Evolutionary conservation across 2,113 vertebrate species (phyloP), one percentile per base, ranked within the genome.

Genomic region (Oophaga pumilio): DNA sequence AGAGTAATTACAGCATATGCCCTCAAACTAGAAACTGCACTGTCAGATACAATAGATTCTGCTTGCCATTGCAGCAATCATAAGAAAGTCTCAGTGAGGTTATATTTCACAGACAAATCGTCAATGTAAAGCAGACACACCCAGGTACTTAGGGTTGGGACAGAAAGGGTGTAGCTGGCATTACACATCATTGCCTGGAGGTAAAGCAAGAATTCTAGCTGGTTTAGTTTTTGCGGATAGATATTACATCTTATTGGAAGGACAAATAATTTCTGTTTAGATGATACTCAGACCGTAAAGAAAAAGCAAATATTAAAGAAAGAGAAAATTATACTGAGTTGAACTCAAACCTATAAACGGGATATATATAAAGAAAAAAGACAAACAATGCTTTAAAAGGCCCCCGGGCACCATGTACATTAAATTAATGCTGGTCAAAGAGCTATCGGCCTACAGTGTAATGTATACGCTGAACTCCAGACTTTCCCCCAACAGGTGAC

Each of bases 61-160:
- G 56, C n/a, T 10, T 50, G 49, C 43, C 7, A 43, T 0, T 53
- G 10, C 9, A 28, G 4, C 8, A 26, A 57, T 79, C 53, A 57
- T 59, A 28, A 26, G 53, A 24, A 26, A 57, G 26, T 14, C 10
- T 18, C 12, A 59, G 26, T 60, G 56, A 49, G 0, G 71, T 77
- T 28, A 50, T 69, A 84, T 84, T 73, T 77, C 22, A 53, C 14
- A 43, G 17, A 28, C 43, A 78, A 53, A 7, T 17, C 57, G 68
- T n/a, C 53, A 77, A 76, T 56, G 6, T 64, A 62, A 22, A 85
- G 59, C 22, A 56, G 43, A 43, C 79, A 87, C 79, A 83, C 86
- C 86, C 69, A 76, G 22, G 20, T 56, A 52, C 71, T 60, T 14
- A 76, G 4, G 57, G 66, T 74, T 82, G 86, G 53, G 57, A 76